Conservation (phyloP, 2,888 invertebrate species). For the Sinodicranocentrus sp. region DNA sequence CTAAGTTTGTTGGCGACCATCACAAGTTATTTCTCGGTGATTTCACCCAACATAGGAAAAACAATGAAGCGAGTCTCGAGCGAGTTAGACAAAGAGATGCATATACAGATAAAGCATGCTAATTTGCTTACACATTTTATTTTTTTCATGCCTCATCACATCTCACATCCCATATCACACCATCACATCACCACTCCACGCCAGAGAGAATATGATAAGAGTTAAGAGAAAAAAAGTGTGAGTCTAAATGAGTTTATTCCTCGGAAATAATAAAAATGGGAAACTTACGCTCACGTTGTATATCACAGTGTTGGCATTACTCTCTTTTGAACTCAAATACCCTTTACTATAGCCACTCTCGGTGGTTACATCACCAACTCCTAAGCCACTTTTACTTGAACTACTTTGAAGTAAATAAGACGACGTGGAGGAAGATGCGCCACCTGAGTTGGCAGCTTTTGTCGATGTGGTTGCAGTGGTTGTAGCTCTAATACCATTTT, state of each 20-base stretch:
- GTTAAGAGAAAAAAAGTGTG: constrained; percentile 4
- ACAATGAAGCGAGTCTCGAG: too few species aligned
- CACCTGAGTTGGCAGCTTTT: not conserved
- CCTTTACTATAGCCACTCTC: constrained; percentile 53
- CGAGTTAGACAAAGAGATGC: too few species aligned
- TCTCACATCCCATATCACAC: not conserved
- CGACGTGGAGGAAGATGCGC: constrained; percentile 19
- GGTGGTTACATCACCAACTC: constrained; percentile 10
- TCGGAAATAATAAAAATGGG: not conserved
- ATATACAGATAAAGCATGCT: too few species aligned
- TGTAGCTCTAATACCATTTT: constrained; percentile 44
- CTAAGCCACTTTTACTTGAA: constrained; percentile 48
- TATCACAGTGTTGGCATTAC: constrained; percentile 74
- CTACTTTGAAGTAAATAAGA: constrained; percentile 55
- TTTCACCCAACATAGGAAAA: too few species aligned
- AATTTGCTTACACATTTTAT: too few species aligned
- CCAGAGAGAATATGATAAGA: constrained; percentile 10
- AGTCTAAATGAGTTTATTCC: constrained; percentile 34
- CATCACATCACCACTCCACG: not conserved
- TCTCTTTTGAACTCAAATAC: constrained; percentile 67
- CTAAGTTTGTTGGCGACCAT: too few species aligned
- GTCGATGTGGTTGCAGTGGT: constrained; percentile 27
- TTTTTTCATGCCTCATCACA: constrained; percentile 21
- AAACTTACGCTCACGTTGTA: constrained; percentile 73
- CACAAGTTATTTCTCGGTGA: too few species aligned